These are phyloP conservation scores for Melipona beecheii DNA, from an alignment of 2,888 invertebrate genomes.

Conservation along the genomic window DNA sequence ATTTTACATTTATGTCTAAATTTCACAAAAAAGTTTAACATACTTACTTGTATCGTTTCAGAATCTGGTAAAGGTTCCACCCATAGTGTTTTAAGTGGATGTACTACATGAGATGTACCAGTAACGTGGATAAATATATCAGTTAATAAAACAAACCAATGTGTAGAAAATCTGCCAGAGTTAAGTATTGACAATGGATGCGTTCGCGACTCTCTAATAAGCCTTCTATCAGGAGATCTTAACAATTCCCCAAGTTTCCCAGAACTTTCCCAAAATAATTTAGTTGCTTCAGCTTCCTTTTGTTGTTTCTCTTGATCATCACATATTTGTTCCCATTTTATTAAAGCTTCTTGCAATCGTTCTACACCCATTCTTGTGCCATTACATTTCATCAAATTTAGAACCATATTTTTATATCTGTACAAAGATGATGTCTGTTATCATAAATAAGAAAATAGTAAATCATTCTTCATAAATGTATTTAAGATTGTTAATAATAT, in stretches of 20 bases:
- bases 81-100: slow-evolving; percentile 92
- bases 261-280: slow-evolving; percentile 90
- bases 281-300: slow-evolving; percentile 89
- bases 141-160: slow-evolving; percentile 92
- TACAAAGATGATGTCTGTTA: slow-evolving; percentile 33
- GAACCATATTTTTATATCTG: slow-evolving; percentile 87
- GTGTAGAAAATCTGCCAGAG: slow-evolving; percentile 90
- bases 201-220: slow-evolving; percentile 91
- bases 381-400: slow-evolving; percentile 85
- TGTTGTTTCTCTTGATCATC: slow-evolving; percentile 87
- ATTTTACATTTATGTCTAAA: background rate
- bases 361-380: slow-evolving; percentile 84
- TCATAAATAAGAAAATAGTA: slow-evolving; percentile 7
- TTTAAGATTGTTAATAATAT: background rate
- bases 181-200: slow-evolving; percentile 89
- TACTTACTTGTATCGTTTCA: slow-evolving; percentile 86
- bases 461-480: background rate
- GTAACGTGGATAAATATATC: slow-evolving; percentile 92
- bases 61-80: slow-evolving; percentile 90
- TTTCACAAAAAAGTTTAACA: slow-evolving; percentile 17
- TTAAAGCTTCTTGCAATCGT: slow-evolving; percentile 86
- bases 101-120: slow-evolving; percentile 88
- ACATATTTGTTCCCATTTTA: slow-evolving; percentile 87
- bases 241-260: slow-evolving; percentile 88
- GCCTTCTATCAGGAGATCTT: slow-evolving; percentile 88